A percentile compares a stretch with the other conserved stretches of the same genome.
phyloP scores from a whole-genome alignment of 2,797 vertebrate genomes.

The Esox masquinongy region DNA sequence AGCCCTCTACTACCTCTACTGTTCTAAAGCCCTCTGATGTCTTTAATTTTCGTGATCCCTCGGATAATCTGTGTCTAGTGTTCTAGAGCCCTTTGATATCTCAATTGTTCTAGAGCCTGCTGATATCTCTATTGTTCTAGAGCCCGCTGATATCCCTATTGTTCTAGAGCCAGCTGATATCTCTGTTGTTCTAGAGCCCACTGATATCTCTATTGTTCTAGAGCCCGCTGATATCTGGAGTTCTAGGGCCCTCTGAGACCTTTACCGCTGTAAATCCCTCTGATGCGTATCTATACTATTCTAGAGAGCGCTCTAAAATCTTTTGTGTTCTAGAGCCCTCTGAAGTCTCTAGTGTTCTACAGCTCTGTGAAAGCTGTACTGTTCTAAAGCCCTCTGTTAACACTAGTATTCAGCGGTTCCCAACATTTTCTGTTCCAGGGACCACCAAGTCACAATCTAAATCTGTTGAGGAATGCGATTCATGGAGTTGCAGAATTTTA shows the following conservation, averaged over 20 bases:
- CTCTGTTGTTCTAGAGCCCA: neutral
- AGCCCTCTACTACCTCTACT: neutral
- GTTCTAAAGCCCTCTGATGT: neutral
- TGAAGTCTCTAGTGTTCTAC: neutral
- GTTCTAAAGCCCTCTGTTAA: neutral
- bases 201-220: neutral
- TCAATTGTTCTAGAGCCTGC: neutral
- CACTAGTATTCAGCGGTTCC: neutral
- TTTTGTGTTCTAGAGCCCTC: neutral
- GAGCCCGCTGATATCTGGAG: neutral
- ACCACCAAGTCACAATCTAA: too few species aligned
- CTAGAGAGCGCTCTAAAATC: neutral
- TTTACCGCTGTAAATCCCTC: neutral
- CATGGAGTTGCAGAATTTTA: too few species aligned
- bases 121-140: neutral
- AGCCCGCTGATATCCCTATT: neutral
- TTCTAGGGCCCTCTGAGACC: neutral
- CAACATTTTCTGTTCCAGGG: neutral
- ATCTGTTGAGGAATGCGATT: too few species aligned
- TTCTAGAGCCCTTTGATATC: neutral
- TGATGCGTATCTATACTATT: neutral
- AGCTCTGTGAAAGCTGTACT: neutral
- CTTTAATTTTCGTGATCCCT: neutral
- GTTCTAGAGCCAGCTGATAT: neutral
- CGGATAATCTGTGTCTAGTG: neutral